A percentile compares a stretch with the other conserved stretches of the same genome.
These are phyloP conservation scores for Micromesistius poutassou DNA, from an alignment of 2,797 vertebrate species.

Conservation along the genomic window DNA sequence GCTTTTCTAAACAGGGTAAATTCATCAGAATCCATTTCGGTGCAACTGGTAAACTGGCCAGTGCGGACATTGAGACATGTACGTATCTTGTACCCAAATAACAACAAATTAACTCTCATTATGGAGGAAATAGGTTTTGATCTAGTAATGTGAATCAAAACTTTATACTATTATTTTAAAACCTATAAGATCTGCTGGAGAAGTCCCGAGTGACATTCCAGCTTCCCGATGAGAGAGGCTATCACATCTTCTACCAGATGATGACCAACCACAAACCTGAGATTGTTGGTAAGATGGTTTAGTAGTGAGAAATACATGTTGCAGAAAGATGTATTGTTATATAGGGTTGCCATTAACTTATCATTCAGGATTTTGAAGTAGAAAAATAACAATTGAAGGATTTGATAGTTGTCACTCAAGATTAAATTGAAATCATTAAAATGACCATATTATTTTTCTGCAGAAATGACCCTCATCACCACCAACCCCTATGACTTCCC, in stretches of 20 bases:
- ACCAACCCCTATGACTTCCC: slow-evolving; percentile 77
- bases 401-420: too few relatives aligned
- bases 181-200: slow-evolving; percentile 75
- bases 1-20: slow-evolving; percentile 71
- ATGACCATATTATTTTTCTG: slow-evolving; percentile 1
- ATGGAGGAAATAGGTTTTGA: not conserved
- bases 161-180: too few relatives aligned
- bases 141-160: not conserved
- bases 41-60: slow-evolving; percentile 78
- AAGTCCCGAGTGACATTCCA: slow-evolving; percentile 85
- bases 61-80: slow-evolving; percentile 84
- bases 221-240: slow-evolving; percentile 80
- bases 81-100: slow-evolving; percentile 42
- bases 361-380: not conserved
- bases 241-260: slow-evolving; percentile 84
- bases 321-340: not conserved
- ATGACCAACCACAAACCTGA: slow-evolving; percentile 82
- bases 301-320: not conserved
- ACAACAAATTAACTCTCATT: not conserved
- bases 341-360: not conserved
- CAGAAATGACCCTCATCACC: slow-evolving; percentile 81
- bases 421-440: not conserved
- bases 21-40: slow-evolving; percentile 84
- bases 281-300: slow-evolving; percentile 70
- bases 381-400: not conserved